Base-by-base conservation (phyloP, 2,797 vertebrate species). In the Geotria australis region DNA sequence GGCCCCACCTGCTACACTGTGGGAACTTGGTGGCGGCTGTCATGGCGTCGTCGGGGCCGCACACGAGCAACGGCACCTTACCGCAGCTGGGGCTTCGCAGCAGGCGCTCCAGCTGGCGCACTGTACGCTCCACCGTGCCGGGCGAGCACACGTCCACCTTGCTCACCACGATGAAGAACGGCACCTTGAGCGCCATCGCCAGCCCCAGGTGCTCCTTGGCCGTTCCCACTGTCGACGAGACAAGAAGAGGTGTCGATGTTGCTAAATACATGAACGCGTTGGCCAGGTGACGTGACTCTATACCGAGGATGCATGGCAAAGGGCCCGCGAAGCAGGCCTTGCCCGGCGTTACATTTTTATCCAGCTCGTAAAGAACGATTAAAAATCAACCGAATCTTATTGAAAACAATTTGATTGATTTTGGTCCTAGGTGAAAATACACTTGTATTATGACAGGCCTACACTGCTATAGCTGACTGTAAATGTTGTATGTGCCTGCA, bases 81-180 rank as follows among this genome's bases (percentile, higher is more conserved):
- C 85, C 88, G 70, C 85, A 95, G 60, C 88, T 86, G 2, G 88
- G 88, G 68, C 89, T 83, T 65, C 91, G 93, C 62, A 94, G 76
- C 60, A 93, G 76, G 13, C 80, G 67, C 63, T 89, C 82, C 66
- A 95, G 74, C 72, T 95, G 88, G 8, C 83, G 79, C 9, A 91
- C 79, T 2, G 88, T 91, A 57, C 85, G 72, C 61, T 94, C 85
- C 68, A 88, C 78, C 0, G 83, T 80, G 65, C 75, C 73, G 53
- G 75, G 75, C 8, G 77, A 77, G 63, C 83, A 89, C 63, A 91
- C 69, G 68, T 94, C 86, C 64, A 88, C 79, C 71, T 95, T 95
- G 70, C 82, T 94, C 70, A 95, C 74, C 66, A 83, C 88, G 56
- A 95, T 75, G 69, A 94, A 95, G 74, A 95, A 88, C 57, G 88